Evolutionary conservation across 2,888 invertebrate genomes (phyloP).

Genomic region (Perithous albicinctus): DNA sequence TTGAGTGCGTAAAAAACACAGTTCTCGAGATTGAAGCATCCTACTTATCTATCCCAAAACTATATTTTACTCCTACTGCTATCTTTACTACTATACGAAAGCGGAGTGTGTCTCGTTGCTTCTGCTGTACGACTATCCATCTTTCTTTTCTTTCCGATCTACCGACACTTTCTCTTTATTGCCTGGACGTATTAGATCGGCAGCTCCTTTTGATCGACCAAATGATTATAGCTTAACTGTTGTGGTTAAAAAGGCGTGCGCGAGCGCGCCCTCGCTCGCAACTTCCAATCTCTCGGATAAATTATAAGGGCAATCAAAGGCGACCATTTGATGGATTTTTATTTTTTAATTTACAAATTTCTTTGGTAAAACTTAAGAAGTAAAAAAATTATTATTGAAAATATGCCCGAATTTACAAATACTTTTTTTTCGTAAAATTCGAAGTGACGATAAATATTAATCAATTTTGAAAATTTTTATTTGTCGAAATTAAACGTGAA

Average conservation of each 20-base stretch:
- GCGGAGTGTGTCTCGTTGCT: neutral
- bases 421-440: too few species aligned
- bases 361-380: too few species aligned
- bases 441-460: too few species aligned
- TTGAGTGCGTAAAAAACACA: neutral
- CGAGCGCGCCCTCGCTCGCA: constrained; percentile 7
- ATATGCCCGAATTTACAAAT: too few species aligned
- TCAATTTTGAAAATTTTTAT: too few species aligned
- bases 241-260: too few species aligned
- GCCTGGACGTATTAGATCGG: constrained; percentile 14
- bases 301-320: too few species aligned
- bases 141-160: constrained; percentile 16
- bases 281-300: too few species aligned
- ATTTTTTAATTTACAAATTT: too few species aligned
- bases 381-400: too few species aligned
- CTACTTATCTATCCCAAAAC: constrained; percentile 8
- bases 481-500: too few species aligned
- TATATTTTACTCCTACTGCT: neutral
- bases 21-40: neutral
- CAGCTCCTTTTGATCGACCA: constrained; percentile 11
- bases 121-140: neutral
- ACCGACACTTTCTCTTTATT: constrained; percentile 31
- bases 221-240: constrained; percentile 29
- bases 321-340: too few species aligned
- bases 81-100: neutral